Evolutionary conservation across 2,888 invertebrate genomes (phyloP).

Genomic region (Tribolium freemani): DNA sequence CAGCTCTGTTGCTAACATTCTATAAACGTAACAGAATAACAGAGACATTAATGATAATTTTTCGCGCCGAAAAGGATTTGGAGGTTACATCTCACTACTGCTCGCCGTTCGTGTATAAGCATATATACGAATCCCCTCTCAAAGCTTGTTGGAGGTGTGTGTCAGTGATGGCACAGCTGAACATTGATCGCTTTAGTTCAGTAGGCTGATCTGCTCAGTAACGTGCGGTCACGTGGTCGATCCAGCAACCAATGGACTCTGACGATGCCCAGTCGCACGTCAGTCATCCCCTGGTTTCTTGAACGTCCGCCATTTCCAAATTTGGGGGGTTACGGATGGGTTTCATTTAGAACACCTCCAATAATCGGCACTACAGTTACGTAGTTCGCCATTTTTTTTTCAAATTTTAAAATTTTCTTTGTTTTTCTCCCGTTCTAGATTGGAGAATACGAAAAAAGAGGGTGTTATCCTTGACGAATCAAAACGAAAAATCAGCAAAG

Average conservation of each 20-base stretch:
- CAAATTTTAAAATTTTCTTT: conserved; percentile 1
- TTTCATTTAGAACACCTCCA: conserved; percentile 73
- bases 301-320: conserved; percentile 77
- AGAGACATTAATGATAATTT: no score
- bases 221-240: conserved; percentile 75
- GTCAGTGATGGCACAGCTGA: conserved; percentile 76
- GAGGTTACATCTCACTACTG: conserved; percentile 37
- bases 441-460: conserved; percentile 65
- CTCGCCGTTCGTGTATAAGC: conserved; percentile 10
- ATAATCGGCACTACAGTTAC: conserved; percentile 70
- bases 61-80: no score
- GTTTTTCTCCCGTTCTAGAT: conserved; percentile 49
- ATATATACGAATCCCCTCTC: conserved; percentile 47
- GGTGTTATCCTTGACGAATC: conserved; percentile 63
- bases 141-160: conserved; percentile 70
- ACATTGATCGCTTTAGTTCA: conserved; percentile 73
- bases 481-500: conserved; percentile 58
- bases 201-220: conserved; percentile 77
- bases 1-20: no score
- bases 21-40: no score
- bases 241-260: conserved; percentile 73
- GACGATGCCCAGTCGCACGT: conserved; percentile 72
- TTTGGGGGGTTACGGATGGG: conserved; percentile 73
- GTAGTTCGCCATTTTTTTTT: conserved; percentile 72
- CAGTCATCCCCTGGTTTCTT: conserved; percentile 71